phyloP scores from a whole-genome alignment of 2,113 vertebrate species.

The Climacteris rufus region DNA sequence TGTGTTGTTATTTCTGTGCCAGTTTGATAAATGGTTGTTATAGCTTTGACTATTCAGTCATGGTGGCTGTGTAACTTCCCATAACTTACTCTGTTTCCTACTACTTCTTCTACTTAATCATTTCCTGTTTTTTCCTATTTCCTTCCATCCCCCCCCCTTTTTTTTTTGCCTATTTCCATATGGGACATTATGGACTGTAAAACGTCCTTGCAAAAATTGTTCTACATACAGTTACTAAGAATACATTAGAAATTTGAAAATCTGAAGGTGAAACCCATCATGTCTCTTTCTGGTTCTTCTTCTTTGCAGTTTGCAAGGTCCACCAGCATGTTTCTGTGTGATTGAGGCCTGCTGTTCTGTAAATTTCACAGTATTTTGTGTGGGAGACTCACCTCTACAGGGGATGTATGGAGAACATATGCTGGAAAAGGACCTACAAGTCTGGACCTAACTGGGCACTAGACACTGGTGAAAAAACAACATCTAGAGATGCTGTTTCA shows the following conservation, averaged over 20 bases:
- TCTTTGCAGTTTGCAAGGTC: background rate
- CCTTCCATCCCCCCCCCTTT: too few species aligned
- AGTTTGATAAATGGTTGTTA: conserved; percentile 21
- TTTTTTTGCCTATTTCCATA: background rate
- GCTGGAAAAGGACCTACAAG: background rate
- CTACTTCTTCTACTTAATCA: background rate
- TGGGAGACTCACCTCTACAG: background rate
- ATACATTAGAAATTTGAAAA: background rate
- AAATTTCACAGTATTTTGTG: background rate
- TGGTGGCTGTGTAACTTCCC: conserved; percentile 10
- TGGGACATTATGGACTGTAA: background rate
- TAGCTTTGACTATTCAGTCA: conserved; percentile 25
- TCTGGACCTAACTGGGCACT: background rate
- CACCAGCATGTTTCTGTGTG: background rate
- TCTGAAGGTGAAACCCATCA: background rate
- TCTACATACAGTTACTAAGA: background rate
- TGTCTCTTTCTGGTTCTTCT: background rate
- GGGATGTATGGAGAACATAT: background rate
- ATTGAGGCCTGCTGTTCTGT: background rate
- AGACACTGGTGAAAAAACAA: background rate
- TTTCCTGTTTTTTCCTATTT: background rate
- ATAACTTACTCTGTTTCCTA: background rate
- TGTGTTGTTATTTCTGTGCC: conserved; percentile 5
- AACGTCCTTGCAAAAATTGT: background rate
- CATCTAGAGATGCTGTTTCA: background rate